phyloP scores from a whole-genome alignment of 2,888 invertebrate genomes.

The Trissoscelio sp. region DNA sequence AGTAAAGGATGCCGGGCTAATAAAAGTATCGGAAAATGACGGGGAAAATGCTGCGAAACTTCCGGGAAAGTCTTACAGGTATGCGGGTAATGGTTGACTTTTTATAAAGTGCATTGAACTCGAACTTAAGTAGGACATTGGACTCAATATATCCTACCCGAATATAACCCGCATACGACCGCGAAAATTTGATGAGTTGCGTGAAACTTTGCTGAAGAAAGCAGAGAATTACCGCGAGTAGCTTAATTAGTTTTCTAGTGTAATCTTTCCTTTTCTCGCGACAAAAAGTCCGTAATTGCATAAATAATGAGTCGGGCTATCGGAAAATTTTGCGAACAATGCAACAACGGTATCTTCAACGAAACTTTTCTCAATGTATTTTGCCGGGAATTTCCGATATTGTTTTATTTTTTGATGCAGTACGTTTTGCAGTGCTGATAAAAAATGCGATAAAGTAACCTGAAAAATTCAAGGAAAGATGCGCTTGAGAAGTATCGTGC shows the following conservation, averaged over 20 bases:
- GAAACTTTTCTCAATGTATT: no score
- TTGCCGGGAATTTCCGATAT: conserved; percentile 31
- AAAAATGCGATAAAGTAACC: conserved; percentile 54
- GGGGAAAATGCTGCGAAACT: conserved; percentile 31
- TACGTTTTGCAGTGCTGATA: conserved; percentile 28
- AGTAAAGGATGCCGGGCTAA: conserved; percentile 34
- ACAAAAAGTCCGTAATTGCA: no score
- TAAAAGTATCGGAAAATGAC: conserved; percentile 48
- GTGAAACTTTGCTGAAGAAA: conserved; percentile 4
- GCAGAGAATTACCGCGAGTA: neutral
- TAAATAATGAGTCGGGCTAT: no score
- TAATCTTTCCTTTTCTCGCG: neutral
- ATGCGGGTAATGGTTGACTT: conserved; percentile 46
- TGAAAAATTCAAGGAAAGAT: conserved; percentile 46
- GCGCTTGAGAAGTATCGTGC: conserved; percentile 22
- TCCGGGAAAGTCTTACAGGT: conserved; percentile 34
- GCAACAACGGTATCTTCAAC: neutral
- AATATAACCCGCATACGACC: conserved; percentile 5
- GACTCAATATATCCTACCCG: conserved; percentile 7
- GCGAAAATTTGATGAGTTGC: conserved; percentile 13
- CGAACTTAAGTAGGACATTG: conserved; percentile 36
- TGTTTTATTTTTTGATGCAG: conserved; percentile 41
- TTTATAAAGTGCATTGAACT: conserved; percentile 34
- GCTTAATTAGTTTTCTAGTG: conserved; percentile 2
- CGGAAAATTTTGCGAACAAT: no score